A percentile compares a stretch with the other conserved stretches of the same genome.
These are phyloP conservation scores for Lepidocyrtinus sp. DNA, from an alignment of 2,888 invertebrate species.

Conservation along the genomic window DNA sequence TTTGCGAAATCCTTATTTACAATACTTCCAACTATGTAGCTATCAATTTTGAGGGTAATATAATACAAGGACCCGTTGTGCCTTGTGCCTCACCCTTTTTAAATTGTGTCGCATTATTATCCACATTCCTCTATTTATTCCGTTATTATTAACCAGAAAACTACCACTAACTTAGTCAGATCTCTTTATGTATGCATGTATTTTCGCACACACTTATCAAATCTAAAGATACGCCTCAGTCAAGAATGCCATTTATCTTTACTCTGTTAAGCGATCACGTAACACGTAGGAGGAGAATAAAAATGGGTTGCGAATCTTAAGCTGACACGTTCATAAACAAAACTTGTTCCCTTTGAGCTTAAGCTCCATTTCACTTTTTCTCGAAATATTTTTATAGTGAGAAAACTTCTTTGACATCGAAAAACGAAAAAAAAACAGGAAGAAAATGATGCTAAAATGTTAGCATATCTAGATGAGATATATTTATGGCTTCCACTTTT, in stretches of 20 bases:
- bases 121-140: conserved; percentile 31
- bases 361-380: conserved; percentile 12
- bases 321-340: conserved; percentile 53
- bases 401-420: not conserved
- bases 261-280: not conserved
- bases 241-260: not conserved
- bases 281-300: conserved; percentile 10
- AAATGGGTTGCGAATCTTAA: conserved; percentile 24
- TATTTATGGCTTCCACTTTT: no score
- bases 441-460: no score
- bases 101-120: conserved; percentile 31
- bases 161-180: not conserved
- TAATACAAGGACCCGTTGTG: conserved; percentile 9
- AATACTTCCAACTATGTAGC: no score
- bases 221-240: not conserved
- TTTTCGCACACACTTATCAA: not conserved
- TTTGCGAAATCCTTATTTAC: no score
- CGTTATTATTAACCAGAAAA: not conserved
- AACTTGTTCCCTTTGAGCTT: conserved; percentile 31
- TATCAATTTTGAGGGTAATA: conserved; percentile 3
- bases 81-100: conserved; percentile 14
- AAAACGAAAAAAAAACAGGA: not conserved
- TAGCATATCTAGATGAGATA: no score
- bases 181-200: not conserved
- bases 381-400: not conserved